Conservation (phyloP, 2,888 invertebrate species). For the Microchrysa polita region DNA sequence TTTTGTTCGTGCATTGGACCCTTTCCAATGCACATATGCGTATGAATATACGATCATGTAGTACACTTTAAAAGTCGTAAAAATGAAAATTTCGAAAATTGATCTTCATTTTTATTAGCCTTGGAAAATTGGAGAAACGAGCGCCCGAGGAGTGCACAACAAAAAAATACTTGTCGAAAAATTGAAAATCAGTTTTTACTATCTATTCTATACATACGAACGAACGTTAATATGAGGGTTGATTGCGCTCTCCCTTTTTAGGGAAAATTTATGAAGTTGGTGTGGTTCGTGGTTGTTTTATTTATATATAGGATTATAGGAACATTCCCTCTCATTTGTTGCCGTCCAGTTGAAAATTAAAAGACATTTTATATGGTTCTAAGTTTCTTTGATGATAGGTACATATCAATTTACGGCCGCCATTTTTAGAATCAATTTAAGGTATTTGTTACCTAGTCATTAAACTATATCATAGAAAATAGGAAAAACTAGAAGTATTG, state of each 20-base stretch:
- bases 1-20: not conserved
- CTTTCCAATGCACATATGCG: not conserved
- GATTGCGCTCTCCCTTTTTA: not conserved
- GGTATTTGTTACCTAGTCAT: too few relatives aligned
- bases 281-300: not conserved
- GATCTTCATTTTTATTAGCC: not conserved
- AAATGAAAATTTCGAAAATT: not conserved
- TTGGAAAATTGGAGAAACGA: not conserved
- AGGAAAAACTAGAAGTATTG: too few relatives aligned
- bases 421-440: too few relatives aligned
- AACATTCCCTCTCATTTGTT: too few relatives aligned
- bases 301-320: too few relatives aligned
- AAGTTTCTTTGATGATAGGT: too few relatives aligned
- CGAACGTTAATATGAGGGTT: not conserved
- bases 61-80: conserved; percentile 4
- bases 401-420: too few relatives aligned
- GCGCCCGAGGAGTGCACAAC: too few relatives aligned
- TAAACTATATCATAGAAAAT: too few relatives aligned
- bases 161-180: not conserved
- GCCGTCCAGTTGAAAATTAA: too few relatives aligned
- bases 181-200: conserved; percentile 1
- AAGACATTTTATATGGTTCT: too few relatives aligned
- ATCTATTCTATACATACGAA: too few relatives aligned
- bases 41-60: not conserved
- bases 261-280: not conserved